Base-by-base conservation (phyloP, 2,113 vertebrate species). In the Catharus minimus region DNA sequence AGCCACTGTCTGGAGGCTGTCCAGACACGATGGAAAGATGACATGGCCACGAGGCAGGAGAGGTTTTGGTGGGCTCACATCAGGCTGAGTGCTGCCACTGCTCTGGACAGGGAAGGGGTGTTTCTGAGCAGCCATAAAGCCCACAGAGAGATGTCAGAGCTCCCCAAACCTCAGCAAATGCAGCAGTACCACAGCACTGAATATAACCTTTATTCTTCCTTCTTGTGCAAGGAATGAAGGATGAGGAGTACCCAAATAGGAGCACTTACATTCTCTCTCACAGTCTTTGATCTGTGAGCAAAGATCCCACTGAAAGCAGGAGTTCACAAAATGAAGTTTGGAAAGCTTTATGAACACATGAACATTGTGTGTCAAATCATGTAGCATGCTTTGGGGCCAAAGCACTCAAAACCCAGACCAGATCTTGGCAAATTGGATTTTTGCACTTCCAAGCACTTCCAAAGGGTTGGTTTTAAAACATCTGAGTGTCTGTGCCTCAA, bases 141-240 rank as follows among this genome's bases (percentile, higher is more conserved):
- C 53, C 11, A 0, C 0, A 1, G 66, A 57, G 50, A 68, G 38
- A 46, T 39, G 50, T 58, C 57, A 89, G 53, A 65, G 9, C 20
- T 91, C 22, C 72, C 71, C 47, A 83, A 74, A 47, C 43, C 47
- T 74, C 88, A 47, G 47, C 52, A 85, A 85, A 77, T 53, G 66
- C 38, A 82, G 47, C 36, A 92, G 13, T 13, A 78, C 15, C 0
- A 0, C 32, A 44, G 49, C 9, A 20, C 43, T 62, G 36, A 86
- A 86, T 32, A 58, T 6, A 77, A 47, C 36, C 22, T 86, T 89
- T 80, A 55, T 82, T 91, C 39, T 82, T 71, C 47, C 85, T 81
- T 64, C 73, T 94, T 89, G 66, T 83, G 21, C 43, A 86, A 91
- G 52, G 67, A 90, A 95, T 67, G 82, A 91, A 92, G 79, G 65